Evolutionary conservation across 2,113 vertebrate species (phyloP), one percentile per base, ranked within the genome.

Genomic region (Scomber scombrus): DNA sequence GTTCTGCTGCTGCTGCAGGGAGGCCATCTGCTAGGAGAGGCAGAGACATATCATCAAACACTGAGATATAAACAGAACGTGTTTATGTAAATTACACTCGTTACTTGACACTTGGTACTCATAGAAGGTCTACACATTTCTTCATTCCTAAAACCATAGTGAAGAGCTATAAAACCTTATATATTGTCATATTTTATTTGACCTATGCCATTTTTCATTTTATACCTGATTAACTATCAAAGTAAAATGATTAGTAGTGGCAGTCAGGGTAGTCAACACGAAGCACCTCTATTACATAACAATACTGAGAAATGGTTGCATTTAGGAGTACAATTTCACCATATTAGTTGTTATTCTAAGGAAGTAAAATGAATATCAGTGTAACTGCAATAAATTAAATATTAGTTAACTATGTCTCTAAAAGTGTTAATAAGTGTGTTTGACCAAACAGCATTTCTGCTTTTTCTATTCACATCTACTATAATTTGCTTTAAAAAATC

Each of bases 1-100:
- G 90, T 96, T 97, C 60, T 98, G 96, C 92, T 98, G 95, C 93
- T 98, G 95, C 95, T 98, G 97, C 91, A 98, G 95, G 79, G 93
- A 94, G 72, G 96, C 96, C 88, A 98, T 96, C 98, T 99, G 94
- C 85, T 91, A 82, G 73, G 82, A 93, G 51, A 86, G 75, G 62
- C 64, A 88, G 64, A 93, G 74, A 90, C 62, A 88, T 80, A 89
- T 90, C 58, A 90, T 74, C 78, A 84, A 91, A 90, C 83, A 80
- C 16, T 78, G 45, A 85, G 81, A 81, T 85, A 85, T 89, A 85
- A 92, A 89, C 84, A 90, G 75, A 88, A 88, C 65, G 40, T 74
- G 63, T 86, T 89, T 85, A 90, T 90, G 86, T 77, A 87, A 87
- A 91, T 90, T 47, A 85, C 75, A 78, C 26, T 84, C 73, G 87